Evolutionary conservation across 2,888 invertebrate species (phyloP).

Genomic region (Eupsilia transversa): DNA sequence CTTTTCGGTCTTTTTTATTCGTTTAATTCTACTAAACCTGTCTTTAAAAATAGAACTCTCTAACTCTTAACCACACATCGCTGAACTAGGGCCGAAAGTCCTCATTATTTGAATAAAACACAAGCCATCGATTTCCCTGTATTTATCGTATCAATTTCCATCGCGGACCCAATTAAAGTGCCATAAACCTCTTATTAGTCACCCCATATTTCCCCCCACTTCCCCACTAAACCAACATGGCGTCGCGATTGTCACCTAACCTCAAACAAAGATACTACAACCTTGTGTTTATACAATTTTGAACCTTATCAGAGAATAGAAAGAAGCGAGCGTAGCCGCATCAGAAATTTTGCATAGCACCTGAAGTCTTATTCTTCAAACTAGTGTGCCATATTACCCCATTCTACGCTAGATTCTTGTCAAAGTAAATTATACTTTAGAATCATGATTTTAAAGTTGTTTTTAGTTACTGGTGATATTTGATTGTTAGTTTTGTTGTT

Average conservation of each 20-base stretch:
- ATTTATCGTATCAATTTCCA: slow-evolving; percentile 82
- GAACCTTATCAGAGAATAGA: slow-evolving; percentile 5
- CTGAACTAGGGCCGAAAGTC: slow-evolving; percentile 16
- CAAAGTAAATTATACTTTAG: slow-evolving; percentile 65
- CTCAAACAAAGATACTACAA: slow-evolving; percentile 71
- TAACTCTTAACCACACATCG: slow-evolving; percentile 22
- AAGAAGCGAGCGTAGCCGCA: slow-evolving; percentile 64
- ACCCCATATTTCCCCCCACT: slow-evolving; percentile 81
- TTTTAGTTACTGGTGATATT: slow-evolving; percentile 44
- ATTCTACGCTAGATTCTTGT: slow-evolving; percentile 69
- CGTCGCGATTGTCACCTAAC: slow-evolving; percentile 89
- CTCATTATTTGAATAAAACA: slow-evolving; percentile 79
- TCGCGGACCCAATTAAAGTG: slow-evolving; percentile 86
- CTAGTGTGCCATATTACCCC: slow-evolving; percentile 84
- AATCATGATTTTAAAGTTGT: slow-evolving; percentile 35
- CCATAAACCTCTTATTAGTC: slow-evolving; percentile 88
- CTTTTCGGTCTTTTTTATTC: not conserved
- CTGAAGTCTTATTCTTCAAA: slow-evolving; percentile 86
- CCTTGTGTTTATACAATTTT: slow-evolving; percentile 49
- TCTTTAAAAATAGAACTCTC: not conserved
- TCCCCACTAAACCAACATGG: slow-evolving; percentile 88
- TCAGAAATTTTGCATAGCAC: slow-evolving; percentile 72
- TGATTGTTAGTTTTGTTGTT: slow-evolving; percentile 82
- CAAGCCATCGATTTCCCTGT: slow-evolving; percentile 68
- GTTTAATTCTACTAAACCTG: not conserved